Evolutionary conservation across 2,113 vertebrate species (phyloP).

Genomic region (Onychorhynchus coronatus): DNA sequence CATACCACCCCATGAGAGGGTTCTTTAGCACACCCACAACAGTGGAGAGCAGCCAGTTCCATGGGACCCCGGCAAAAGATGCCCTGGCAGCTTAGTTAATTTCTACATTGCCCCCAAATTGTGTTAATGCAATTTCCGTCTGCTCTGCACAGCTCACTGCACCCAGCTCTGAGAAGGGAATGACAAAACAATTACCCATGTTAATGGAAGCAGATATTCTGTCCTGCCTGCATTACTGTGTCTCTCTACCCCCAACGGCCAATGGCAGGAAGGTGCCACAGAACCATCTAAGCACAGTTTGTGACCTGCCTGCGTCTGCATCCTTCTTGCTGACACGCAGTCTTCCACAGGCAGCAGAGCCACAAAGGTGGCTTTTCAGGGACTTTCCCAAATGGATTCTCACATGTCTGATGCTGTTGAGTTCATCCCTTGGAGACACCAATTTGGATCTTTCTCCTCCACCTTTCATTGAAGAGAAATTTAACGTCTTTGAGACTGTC

Average conservation of each 20-base stretch:
- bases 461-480: not conserved
- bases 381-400: not conserved
- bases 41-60: not conserved
- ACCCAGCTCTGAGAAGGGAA: not conserved
- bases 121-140: not conserved
- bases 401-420: not conserved
- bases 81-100: not conserved
- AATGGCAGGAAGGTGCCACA: not conserved
- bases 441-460: not conserved
- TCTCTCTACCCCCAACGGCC: not conserved
- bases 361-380: not conserved
- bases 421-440: not conserved
- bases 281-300: not conserved
- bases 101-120: not conserved
- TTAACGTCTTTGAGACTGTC: not conserved
- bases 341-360: not conserved
- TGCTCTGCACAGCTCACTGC: not conserved
- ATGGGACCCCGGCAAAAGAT: not conserved
- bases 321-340: not conserved
- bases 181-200: conserved; percentile 22
- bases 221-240: not conserved
- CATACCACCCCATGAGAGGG: not conserved
- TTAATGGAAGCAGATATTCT: not conserved
- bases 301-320: not conserved
- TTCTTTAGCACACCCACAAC: not conserved